Evolutionary conservation across 2,888 invertebrate species (phyloP).

Genomic region (Cataglyphis livida): DNA sequence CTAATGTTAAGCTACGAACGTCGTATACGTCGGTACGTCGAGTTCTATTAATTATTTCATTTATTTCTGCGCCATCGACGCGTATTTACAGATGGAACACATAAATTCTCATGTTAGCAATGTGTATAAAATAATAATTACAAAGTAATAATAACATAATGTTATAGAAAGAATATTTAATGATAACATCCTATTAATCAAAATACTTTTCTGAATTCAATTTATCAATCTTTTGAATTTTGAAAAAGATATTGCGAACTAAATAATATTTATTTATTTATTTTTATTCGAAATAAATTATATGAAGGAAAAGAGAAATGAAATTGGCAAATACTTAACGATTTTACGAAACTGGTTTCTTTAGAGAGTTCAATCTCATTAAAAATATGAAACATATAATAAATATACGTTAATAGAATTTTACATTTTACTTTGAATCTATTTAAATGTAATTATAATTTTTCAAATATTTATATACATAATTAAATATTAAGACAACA

Average conservation of each 20-base stretch:
- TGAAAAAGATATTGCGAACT: not conserved
- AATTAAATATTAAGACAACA: not conserved
- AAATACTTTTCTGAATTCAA: not conserved
- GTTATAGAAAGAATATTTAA: not conserved
- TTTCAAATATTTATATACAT: not conserved
- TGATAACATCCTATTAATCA: not conserved
- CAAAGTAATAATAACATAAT: not conserved
- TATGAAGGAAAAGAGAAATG: not conserved
- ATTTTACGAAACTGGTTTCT: not conserved
- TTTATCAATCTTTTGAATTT: not conserved
- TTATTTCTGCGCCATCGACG: not conserved
- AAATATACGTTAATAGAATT: not conserved
- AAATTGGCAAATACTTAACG: not conserved
- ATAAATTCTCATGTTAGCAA: not conserved
- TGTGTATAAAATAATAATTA: not conserved
- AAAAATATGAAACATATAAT: not conserved
- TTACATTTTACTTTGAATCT: not conserved
- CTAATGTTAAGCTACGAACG: not conserved
- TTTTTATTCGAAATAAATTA: not conserved
- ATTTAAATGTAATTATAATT: not conserved
- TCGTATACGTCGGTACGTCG: not conserved
- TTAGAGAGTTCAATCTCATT: not conserved
- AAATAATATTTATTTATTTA: constrained; percentile 4
- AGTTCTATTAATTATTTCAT: not conserved
- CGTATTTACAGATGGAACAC: not conserved